Evolutionary conservation across 2,797 vertebrate genomes (phyloP), one percentile per base, ranked within the genome.

Genomic region (Cirrhinus molitorella): DNA sequence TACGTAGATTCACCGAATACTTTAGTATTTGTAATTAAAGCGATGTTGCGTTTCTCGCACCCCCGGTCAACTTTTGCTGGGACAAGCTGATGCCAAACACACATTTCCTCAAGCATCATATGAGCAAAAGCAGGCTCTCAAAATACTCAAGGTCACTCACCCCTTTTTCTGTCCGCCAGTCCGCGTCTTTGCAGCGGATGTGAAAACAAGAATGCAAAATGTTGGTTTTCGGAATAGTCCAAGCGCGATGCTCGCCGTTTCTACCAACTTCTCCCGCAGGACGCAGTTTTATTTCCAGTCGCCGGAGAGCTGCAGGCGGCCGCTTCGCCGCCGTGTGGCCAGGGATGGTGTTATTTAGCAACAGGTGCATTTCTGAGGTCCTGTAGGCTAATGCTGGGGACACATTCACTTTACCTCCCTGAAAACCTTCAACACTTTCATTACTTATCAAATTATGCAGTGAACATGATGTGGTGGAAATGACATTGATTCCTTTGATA

Each of bases 211-310:
- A 47, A 25, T 0, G 51, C 16, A 14, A 66, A 28, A 5, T 25
- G 6, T 14, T 13, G 17, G 3, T 9, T 40, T 74, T 45, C 12
- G 4, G 31, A 68, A 70, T 4, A 40, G 31, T 61, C 23, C 70
- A 47, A 25, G n/a, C 55, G 19, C 65, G 53, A 28, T 53, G 81
- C 71, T 82, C 80, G 45, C 67, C 16, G n/a, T 72, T 57, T 67
- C n/a, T n/a, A 28, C 28, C 61, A 87, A 87, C 81, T 85, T 85
- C 77, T 88, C 75, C 82, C 80, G 23, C 76, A 79, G 81, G 70
- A 81, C 61, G 76, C 84, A 3, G 28, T 34, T 61, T 28, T 73
- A n/a, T 72, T 66, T 45, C 19, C 71, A 40, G 34, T 43, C 23
- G 12, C 25, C 16, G 51, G 21, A 51, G 31, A 68, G n/a, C 9